These are phyloP conservation scores for Tautogolabrus adspersus DNA, from an alignment of 2,113 vertebrate species.

Conservation along the genomic window DNA sequence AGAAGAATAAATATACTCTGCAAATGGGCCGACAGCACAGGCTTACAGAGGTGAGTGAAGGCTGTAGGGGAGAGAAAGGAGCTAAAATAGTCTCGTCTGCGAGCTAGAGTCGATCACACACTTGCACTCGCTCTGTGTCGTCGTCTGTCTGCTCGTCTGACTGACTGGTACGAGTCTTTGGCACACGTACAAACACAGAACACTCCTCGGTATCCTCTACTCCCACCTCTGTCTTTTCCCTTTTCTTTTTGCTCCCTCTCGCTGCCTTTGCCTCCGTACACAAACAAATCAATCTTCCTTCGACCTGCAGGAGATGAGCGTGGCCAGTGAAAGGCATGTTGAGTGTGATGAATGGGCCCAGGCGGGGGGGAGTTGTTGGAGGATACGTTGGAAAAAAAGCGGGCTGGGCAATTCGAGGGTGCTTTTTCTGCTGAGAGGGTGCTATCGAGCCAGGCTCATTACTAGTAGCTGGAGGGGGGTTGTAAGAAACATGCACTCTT, in stretches of 20 bases:
- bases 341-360: slow-evolving; percentile 63
- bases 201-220: slow-evolving; percentile 15
- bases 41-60: slow-evolving; percentile 17
- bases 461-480: slow-evolving; percentile 13
- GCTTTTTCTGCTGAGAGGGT: slow-evolving; percentile 27
- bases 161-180: slow-evolving; percentile 1
- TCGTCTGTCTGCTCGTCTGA: slow-evolving; percentile 17
- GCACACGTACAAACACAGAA: background rate
- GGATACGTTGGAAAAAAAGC: slow-evolving; percentile 3
- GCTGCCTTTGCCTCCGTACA: slow-evolving; percentile 28
- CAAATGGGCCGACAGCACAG: background rate
- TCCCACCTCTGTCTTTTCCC: slow-evolving; percentile 22
- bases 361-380: background rate
- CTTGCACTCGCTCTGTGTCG: background rate
- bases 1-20: slow-evolving; percentile 25
- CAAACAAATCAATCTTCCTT: slow-evolving; percentile 76
- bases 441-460: slow-evolving; percentile 32
- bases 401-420: background rate
- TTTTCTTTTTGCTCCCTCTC: background rate
- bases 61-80: background rate
- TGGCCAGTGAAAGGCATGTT: slow-evolving; percentile 37
- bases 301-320: slow-evolving; percentile 58
- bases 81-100: slow-evolving; percentile 10
- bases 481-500: slow-evolving; percentile 19
- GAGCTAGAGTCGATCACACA: background rate